Evolutionary conservation across 2,888 invertebrate genomes (phyloP), one percentile per base, ranked within the genome.

Genomic region (Lasioglossum zephyrum): DNA sequence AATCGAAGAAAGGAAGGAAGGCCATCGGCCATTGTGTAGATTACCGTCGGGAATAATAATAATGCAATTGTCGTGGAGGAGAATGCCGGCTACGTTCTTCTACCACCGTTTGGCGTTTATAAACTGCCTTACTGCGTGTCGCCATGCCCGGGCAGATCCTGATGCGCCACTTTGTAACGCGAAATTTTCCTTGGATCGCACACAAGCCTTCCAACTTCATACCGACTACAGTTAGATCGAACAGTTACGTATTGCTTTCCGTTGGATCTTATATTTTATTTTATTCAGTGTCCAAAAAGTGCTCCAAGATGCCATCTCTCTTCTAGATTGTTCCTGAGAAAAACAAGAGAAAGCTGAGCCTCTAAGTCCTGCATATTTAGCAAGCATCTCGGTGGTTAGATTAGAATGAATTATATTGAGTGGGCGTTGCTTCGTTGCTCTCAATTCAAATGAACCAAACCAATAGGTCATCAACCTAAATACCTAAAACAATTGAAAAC

Each of bases 1-100:
- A 85, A 90, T 89, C 86, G 74, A 90, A 86, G 83, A 79, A 88
- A 87, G 89, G 86, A 87, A 90, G 89, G 88, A 90, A 90, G 88
- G 90, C 81, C 83, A 89, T 85, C 87, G 90, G 66, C 83, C 83
- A 88, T 88, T 86, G 82, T 81, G 73, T 63, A 63, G 80, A 75
- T 77, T 77, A 82, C 86, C 72, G 77, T 81, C 82, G 86, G 90
- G 49, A 53, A 53, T 53, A 90, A 90, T 90, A 91, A 87, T 90
- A 91, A 90, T 90, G 89, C 82, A 90, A 90, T 90, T 88, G 89
- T 90, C 82, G 82, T 85, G 44, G 70, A 69, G 85, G 26, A 26
- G 49, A 87, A 84, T 88, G 79, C 83, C 60, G 86, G 88, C 86
- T 86, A 74, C 82, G 78, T 82, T 83, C 74, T 79, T 82, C 83